A percentile compares a stretch with the other conserved stretches of the same genome.
phyloP scores from a whole-genome alignment of 2,888 invertebrate genomes.

The Ashinkailepas kermadecensis region DNA sequence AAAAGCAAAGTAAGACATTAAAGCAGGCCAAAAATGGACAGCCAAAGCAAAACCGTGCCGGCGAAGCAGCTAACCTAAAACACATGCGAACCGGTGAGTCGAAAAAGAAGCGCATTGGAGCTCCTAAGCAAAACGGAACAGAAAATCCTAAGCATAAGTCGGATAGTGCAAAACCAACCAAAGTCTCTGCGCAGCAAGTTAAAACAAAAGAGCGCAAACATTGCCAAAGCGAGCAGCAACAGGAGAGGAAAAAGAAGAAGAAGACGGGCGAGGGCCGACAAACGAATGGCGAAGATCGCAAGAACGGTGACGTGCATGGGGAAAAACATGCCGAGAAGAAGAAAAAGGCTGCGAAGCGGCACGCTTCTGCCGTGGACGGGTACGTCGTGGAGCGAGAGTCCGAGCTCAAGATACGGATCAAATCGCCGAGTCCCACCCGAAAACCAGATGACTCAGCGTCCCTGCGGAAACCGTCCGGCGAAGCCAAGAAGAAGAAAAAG shows the following conservation, averaged over 20 bases:
- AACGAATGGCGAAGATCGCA: background rate
- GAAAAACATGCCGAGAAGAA: background rate
- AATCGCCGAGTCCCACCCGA: slow-evolving; percentile 30
- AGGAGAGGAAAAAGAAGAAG: background rate
- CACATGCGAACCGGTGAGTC: no score
- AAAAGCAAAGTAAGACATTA: no score
- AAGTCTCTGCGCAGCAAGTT: no score
- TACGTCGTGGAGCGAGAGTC: slow-evolving; percentile 29
- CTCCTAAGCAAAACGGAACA: no score
- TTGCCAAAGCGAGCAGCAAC: background rate
- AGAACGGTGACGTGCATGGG: slow-evolving; percentile 17
- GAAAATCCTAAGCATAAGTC: no score
- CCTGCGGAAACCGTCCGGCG: background rate
- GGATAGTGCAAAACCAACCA: no score
- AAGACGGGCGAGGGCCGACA: background rate
- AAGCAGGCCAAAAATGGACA: no score
- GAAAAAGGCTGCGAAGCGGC: slow-evolving; percentile 23
- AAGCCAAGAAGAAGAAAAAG: background rate
- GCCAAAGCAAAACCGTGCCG: no score
- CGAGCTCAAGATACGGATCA: slow-evolving; percentile 31
- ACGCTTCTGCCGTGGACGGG: slow-evolving; percentile 24
- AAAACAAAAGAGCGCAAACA: no score
- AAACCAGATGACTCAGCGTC: slow-evolving; percentile 15
- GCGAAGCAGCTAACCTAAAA: no score
- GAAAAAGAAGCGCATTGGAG: no score